These are phyloP conservation scores for Pollenia amentaria DNA, from an alignment of 2,888 invertebrate species.

Conservation along the genomic window DNA sequence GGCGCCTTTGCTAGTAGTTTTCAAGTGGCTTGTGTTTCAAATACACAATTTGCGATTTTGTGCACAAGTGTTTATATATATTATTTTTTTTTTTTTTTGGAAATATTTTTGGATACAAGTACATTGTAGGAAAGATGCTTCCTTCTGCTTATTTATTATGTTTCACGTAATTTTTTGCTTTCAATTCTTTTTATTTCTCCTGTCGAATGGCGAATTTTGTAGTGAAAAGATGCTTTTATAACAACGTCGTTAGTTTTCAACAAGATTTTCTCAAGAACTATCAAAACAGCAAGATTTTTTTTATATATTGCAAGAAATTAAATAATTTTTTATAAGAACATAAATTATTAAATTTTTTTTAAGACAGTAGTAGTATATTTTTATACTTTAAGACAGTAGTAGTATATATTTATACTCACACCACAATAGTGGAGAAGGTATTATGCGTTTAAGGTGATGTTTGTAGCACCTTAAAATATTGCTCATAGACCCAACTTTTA, in stretches of 20 bases:
- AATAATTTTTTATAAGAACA: neutral
- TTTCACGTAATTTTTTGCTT: constrained; percentile 23
- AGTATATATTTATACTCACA: no score
- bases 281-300: constrained; percentile 38
- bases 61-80: constrained; percentile 10
- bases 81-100: constrained; percentile 17
- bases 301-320: constrained; percentile 2
- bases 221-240: constrained; percentile 39
- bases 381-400: no score
- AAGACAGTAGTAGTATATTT: no score
- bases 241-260: constrained; percentile 69
- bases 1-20: constrained; percentile 7
- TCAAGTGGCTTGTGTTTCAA: constrained; percentile 45
- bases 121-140: neutral
- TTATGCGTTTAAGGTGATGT: no score
- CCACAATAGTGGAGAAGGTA: no score
- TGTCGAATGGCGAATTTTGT: neutral
- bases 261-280: constrained; percentile 62
- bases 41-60: constrained; percentile 44
- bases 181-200: neutral
- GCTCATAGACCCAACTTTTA: no score
- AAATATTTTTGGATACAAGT: constrained; percentile 21
- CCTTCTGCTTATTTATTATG: constrained; percentile 34
- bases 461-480: no score
- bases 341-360: constrained; percentile 27